These are phyloP conservation scores for Phrynocephalus guinanensis DNA, from an alignment of 2,797 vertebrate species.

Conservation along the genomic window DNA sequence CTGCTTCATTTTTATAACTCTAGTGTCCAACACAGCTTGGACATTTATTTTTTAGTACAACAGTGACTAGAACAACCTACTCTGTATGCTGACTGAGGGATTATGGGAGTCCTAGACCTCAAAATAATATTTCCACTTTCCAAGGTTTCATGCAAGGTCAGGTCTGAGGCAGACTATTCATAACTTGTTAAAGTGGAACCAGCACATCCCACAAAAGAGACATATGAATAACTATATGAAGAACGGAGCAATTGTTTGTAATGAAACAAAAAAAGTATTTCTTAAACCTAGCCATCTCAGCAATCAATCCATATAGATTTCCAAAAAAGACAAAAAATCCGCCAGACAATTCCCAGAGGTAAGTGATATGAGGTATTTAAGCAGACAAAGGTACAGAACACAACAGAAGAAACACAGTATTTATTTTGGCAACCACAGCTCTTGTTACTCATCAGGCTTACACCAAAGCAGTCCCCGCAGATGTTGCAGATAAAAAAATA, in stretches of 20 bases:
- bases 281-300: not conserved
- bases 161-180: not conserved
- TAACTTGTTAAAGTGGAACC: not conserved
- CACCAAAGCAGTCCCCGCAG: not conserved
- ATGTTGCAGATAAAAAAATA: not conserved
- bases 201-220: not conserved
- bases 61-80: not conserved
- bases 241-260: not conserved
- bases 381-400: not conserved
- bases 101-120: not conserved
- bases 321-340: not conserved
- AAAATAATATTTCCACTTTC: not conserved
- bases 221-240: not conserved
- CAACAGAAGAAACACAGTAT: not conserved
- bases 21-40: not conserved
- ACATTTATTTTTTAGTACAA: not conserved
- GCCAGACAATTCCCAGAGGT: not conserved
- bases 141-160: not conserved
- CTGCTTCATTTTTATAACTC: not conserved
- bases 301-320: not conserved
- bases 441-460: slow-evolving; percentile 15
- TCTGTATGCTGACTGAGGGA: too few relatives aligned
- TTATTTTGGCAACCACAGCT: slow-evolving; percentile 15
- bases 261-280: not conserved
- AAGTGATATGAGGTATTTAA: not conserved